Percentiles rank a stretch among this genome's conserved stretches.
Conservation (phyloP, 2,797 vertebrate species). For the Chaetodon trifasciatus region DNA sequence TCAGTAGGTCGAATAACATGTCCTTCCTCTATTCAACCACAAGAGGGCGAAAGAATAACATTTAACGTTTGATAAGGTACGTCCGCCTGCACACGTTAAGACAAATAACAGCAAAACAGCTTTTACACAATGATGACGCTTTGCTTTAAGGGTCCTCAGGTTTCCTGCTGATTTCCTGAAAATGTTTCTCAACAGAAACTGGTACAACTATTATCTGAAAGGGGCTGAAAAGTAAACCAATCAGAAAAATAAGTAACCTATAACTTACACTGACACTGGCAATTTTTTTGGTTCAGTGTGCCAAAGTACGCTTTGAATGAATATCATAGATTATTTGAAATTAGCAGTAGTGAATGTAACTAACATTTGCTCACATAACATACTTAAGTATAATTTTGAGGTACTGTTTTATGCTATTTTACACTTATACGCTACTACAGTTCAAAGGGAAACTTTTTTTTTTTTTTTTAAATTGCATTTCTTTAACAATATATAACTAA, state of each 20-base stretch:
- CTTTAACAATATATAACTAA: too few relatives aligned
- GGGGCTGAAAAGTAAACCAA: too few relatives aligned
- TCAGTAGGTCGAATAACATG: accelerated
- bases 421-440: too few relatives aligned
- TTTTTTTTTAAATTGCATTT: too few relatives aligned
- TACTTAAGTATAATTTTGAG: not conserved
- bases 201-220: not conserved
- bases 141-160: not conserved
- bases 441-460: not conserved
- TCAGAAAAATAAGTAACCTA: too few relatives aligned
- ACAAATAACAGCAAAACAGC: not conserved
- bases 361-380: not conserved
- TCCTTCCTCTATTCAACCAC: slow-evolving; percentile 13
- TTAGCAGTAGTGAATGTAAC: not conserved
- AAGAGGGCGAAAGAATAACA: slow-evolving; percentile 29
- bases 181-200: not conserved
- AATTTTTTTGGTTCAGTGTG: not conserved
- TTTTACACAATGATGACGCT: not conserved
- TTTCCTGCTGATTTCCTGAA: not conserved
- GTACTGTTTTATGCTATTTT: not conserved
- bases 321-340: not conserved
- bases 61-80: not conserved
- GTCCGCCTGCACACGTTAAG: not conserved
- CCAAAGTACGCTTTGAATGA: too few relatives aligned
- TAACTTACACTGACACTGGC: not conserved